Evolutionary conservation across 1,140 invertebrate species (phyloP).

Genomic region (Aphelinus atriplicis): DNA sequence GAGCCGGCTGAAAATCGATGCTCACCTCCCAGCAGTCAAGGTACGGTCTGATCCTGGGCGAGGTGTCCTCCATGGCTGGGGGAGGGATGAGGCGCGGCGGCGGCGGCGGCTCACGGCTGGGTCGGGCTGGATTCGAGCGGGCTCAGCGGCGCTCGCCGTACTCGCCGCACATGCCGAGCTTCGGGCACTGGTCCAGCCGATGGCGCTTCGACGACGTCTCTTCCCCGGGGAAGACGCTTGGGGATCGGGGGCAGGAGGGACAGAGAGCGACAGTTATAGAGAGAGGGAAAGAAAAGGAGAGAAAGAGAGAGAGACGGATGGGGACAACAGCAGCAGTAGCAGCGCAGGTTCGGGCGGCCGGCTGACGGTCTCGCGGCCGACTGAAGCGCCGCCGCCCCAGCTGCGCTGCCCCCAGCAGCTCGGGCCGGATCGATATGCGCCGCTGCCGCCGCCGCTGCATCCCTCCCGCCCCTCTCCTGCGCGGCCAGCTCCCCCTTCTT

Average conservation of each 20-base stretch:
- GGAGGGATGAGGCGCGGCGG: too few relatives aligned
- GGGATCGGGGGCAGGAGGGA: background rate
- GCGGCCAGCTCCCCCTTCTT: too few relatives aligned
- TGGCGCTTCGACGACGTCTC: background rate
- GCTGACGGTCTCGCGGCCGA: conserved; percentile 35
- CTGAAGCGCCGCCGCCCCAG: conserved; percentile 33
- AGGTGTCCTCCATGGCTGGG: conserved; percentile 58
- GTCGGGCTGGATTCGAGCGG: background rate
- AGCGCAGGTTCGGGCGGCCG: conserved; percentile 15
- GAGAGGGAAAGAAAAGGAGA: background rate
- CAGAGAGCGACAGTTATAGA: background rate
- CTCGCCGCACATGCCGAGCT: conserved; percentile 32
- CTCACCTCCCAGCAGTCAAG: conserved; percentile 66
- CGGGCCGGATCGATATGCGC: conserved; percentile 1
- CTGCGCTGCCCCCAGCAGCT: conserved; percentile 11
- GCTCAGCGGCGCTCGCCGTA: conserved; percentile 38
- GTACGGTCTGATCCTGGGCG: conserved; percentile 62
- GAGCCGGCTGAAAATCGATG: conserved; percentile 13
- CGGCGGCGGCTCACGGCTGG: conserved; percentile 8
- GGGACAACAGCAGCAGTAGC: background rate
- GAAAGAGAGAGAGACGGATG: background rate
- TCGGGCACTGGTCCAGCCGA: too few relatives aligned
- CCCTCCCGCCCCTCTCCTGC: too few relatives aligned
- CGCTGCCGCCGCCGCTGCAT: conserved; percentile 23
- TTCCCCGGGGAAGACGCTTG: background rate